Base-by-base conservation (phyloP, 2,888 invertebrate species). In the Cataglyphis rosenhaueri region DNA sequence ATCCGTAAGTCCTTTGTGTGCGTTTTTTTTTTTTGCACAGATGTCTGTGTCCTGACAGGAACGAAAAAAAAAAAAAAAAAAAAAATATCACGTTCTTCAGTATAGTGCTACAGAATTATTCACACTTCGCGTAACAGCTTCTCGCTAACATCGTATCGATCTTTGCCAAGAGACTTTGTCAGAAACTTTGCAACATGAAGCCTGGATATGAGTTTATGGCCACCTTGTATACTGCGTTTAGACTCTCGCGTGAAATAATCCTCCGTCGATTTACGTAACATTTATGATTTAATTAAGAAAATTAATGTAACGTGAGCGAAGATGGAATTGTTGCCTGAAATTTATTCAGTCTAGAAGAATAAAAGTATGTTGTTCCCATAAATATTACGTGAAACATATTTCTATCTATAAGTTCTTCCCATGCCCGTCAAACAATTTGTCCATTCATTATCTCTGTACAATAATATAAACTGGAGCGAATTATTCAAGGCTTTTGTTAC, bases 241-340 rank as follows among this genome's bases (percentile, higher is more conserved):
- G 21, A 48, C 29, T 74, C 32, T 74, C 15, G 1, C 9, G 2
- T 59, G 9, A 25, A 57, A 71, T 71, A 25, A 71, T 41, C 57
- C 8, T 71, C 3, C 12, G 41, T n/a, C 25, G 59, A 59, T 59
- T 59, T 73, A 59, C 57, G 25, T 59, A 71, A 71, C 55, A 5
- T 71, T 35, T 73, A 73, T 29, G 4, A 12, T 73, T 73, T 18
- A 12, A 12, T 59, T 59, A 73, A 35, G 3, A 35, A 10, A 71
- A 71, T 10, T 71, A 38, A n/a, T 15, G 9, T 9, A 6, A 32
- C 15, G 44, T 3, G 15, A 21, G 21, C 32, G 29, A 71, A 71
- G 21, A 18, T 57, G 4, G 35, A 5, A 9, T 38, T 2, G 6
- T 21, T 25, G 5, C 5, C 8, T 55, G 9, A 3, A 55, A 70